Evolutionary conservation across 1,140 invertebrate species (phyloP).

Genomic region (Bactericera cockerelli): DNA sequence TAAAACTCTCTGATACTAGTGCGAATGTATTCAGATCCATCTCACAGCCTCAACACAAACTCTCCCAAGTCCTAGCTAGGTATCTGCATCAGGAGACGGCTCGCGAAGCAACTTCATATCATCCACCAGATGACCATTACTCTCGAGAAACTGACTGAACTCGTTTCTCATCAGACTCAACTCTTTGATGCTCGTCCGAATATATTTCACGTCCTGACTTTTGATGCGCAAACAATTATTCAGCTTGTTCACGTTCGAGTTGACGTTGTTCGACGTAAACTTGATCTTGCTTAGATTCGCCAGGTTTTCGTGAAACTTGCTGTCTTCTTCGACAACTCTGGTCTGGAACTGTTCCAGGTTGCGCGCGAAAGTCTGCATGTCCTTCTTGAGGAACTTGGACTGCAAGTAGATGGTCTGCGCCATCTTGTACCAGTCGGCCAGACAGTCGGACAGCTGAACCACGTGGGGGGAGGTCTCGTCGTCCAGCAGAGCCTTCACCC

Average conservation of each 20-base stretch:
- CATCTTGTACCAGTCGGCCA: slow-evolving; percentile 73
- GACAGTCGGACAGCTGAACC: slow-evolving; percentile 46
- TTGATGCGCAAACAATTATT: slow-evolving; percentile 15
- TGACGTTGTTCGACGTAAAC: slow-evolving; percentile 14
- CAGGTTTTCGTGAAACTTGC: slow-evolving; percentile 22
- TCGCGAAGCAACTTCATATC: not conserved
- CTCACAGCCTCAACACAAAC: too few species aligned
- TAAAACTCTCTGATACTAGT: too few species aligned
- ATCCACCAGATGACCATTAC: not conserved
- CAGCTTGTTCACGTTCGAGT: slow-evolving; percentile 8
- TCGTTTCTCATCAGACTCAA: slow-evolving; percentile 1
- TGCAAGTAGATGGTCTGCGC: slow-evolving; percentile 59
- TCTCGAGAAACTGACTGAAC: not conserved
- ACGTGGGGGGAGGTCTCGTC: slow-evolving; percentile 46
- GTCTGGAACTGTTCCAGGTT: slow-evolving; percentile 25
- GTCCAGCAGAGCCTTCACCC: slow-evolving; percentile 45
- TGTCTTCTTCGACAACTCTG: slow-evolving; percentile 19
- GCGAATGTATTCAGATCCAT: too few species aligned
- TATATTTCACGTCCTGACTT: slow-evolving; percentile 14
- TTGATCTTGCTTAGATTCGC: slow-evolving; percentile 18
- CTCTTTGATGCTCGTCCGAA: slow-evolving; percentile 15
- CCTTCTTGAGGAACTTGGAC: slow-evolving; percentile 56
- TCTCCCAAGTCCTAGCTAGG: too few species aligned
- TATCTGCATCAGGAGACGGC: too few species aligned
- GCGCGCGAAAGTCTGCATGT: slow-evolving; percentile 40